Percentiles rank a stretch among this genome's conserved stretches.
phyloP scores from a whole-genome alignment of 2,113 vertebrate genomes.

The Pterophyllum scalare region DNA sequence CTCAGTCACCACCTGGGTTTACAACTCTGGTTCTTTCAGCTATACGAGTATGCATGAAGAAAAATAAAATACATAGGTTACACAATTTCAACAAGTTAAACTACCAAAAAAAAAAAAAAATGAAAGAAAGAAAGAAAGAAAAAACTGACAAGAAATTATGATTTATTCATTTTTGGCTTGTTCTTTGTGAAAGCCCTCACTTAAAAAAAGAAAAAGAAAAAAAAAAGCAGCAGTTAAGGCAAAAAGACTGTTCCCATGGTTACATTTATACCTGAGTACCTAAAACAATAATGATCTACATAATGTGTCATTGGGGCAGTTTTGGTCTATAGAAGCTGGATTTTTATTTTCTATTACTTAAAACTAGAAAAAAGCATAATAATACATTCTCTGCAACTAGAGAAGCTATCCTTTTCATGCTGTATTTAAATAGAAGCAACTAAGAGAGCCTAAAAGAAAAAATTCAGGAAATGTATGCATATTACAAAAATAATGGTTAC shows the following conservation, averaged over 20 bases:
- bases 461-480: conserved; percentile 33
- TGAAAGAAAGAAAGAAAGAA: neutral
- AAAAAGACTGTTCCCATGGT: conserved; percentile 69
- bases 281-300: conserved; percentile 53
- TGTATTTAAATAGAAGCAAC: conserved; percentile 27
- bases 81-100: conserved; percentile 16
- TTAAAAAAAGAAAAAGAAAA: conserved; percentile 38
- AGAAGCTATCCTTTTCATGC: conserved; percentile 14
- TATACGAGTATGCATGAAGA: neutral
- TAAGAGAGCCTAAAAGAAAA: conserved; percentile 46
- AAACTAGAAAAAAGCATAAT: conserved; percentile 33
- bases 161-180: conserved; percentile 56
- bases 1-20: conserved; percentile 49
- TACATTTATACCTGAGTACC: conserved; percentile 75
- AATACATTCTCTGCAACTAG: neutral
- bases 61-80: conserved; percentile 2
- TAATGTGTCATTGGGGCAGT: conserved; percentile 30
- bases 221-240: conserved; percentile 73
- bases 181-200: conserved; percentile 47
- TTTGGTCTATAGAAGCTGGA: conserved; percentile 54
- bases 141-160: conserved; percentile 12
- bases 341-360: conserved; percentile 22
- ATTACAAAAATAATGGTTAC: conserved; percentile 12
- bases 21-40: conserved; percentile 35
- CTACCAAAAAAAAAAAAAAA: neutral